These are phyloP conservation scores for Calephelis perditalis DNA, from an alignment of 2,888 invertebrate genomes.

Conservation along the genomic window DNA sequence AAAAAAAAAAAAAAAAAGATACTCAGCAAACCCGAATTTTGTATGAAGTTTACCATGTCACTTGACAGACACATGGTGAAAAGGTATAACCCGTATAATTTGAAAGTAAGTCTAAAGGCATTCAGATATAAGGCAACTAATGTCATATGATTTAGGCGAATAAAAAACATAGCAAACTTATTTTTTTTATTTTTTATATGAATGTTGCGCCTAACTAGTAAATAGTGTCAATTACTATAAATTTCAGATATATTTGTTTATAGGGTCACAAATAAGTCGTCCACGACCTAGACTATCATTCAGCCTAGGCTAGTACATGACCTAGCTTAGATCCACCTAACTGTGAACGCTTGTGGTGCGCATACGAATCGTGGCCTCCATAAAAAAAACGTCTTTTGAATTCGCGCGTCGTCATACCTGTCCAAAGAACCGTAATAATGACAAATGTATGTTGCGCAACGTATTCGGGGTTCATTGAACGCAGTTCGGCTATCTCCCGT, in stretches of 20 bases:
- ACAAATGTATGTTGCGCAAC: conserved; percentile 31
- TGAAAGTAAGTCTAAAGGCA: too few relatives aligned
- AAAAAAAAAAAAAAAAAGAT: too few relatives aligned
- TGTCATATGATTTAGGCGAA: too few relatives aligned
- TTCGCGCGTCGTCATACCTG: conserved; percentile 52
- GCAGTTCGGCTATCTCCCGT: conserved; percentile 67
- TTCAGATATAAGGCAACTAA: too few relatives aligned
- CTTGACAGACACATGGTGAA: too few relatives aligned
- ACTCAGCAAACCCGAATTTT: too few relatives aligned
- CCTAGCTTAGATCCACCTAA: conserved; percentile 22
- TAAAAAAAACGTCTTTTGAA: conserved; percentile 57
- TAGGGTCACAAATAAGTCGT: conserved; percentile 23
- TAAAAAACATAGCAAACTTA: too few relatives aligned
- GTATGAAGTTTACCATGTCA: too few relatives aligned
- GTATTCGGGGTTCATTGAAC: conserved; percentile 54
- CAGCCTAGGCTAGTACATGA: conserved; percentile 17
- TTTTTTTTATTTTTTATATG: too few relatives aligned
- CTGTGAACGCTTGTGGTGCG: conserved; percentile 9
- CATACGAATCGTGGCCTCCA: conserved; percentile 54
- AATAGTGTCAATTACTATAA: too few relatives aligned
- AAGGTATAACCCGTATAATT: too few relatives aligned
- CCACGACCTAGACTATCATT: conserved; percentile 23
- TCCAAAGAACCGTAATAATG: conserved; percentile 27
- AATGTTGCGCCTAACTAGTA: too few relatives aligned
- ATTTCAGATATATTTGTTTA: conserved; percentile 22